Evolutionary conservation across 2,888 invertebrate genomes (phyloP), one percentile per base, ranked within the genome.

Genomic region (Orthosia gothica): DNA sequence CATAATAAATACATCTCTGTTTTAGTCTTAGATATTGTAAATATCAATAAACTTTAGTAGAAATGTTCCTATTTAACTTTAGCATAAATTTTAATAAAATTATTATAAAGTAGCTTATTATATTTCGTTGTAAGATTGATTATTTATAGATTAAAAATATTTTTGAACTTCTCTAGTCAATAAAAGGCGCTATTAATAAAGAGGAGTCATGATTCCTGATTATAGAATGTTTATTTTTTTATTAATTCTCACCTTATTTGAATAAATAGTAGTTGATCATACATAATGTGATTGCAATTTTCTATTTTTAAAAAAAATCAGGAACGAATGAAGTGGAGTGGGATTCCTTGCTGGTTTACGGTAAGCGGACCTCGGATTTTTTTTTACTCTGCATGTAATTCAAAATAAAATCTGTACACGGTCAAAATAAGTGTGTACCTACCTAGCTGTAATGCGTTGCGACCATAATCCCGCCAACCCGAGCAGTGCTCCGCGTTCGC

Each of bases 151-250:
- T 82, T 82, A 57, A 74, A 59, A 81, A 84, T 87, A 64, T 84
- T 86, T 85, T 90, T 91, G 86, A 91, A 94, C 92, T 95, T 94
- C 93, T 92, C 95, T 95, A 95, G 95, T 95, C 95, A 95, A 89
- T 79, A 79, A 92, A 91, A 89, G 92, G 93, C 93, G 93, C 94
- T 95, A 92, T 88, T 74, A 94, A 92, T 94, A 93, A 91, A 94
- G 92, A 93, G 93, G 93, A 93, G 93, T 91, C 89, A 84, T 88
- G 83, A 92, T 92, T 93, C 91, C 91, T 89, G 84, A 91, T 90
- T 88, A 86, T 80, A 82, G 61, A 79, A 69, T 23, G 45, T 49
- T 68, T 81, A 74, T 71, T 61, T 83, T 83, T 85, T 87, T 32
- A 79, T 84, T 87, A 7, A 40, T 40, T 40, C 40, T 40, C 40